phyloP scores from a whole-genome alignment of 2,797 vertebrate genomes.

The Vespertilio murinus region DNA sequence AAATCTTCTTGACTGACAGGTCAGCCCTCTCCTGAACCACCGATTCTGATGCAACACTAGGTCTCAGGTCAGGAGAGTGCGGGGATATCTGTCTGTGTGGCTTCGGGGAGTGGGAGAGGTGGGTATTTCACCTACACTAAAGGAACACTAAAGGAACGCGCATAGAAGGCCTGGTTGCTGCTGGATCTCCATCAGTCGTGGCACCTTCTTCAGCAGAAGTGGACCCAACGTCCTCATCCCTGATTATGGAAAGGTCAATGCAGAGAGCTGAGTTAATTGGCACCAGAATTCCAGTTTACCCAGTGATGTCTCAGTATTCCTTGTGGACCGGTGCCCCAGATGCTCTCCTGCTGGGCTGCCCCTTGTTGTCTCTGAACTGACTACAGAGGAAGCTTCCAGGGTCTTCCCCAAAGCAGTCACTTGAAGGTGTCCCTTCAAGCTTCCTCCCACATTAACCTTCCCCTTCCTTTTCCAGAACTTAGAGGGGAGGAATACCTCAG shows the following conservation, averaged over 20 bases:
- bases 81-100: no score
- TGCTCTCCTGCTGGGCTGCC: not conserved
- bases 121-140: not conserved
- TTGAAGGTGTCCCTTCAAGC: not conserved
- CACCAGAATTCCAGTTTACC: not conserved
- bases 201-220: not conserved
- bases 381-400: not conserved
- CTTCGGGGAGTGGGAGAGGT: not conserved
- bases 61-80: not conserved
- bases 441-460: not conserved
- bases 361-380: not conserved
- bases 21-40: not conserved
- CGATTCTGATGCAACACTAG: accelerated
- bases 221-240: no score
- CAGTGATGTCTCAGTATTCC: not conserved
- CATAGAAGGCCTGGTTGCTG: not conserved
- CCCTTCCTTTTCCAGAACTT: not conserved
- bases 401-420: not conserved
- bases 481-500: not conserved
- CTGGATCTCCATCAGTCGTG: accelerated
- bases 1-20: not conserved
- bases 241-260: not conserved
- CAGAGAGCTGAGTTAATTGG: not conserved
- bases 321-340: accelerated
- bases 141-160: not conserved